These are phyloP conservation scores for Cordilura impudica DNA, from an alignment of 2,888 invertebrate species.

Conservation along the genomic window DNA sequence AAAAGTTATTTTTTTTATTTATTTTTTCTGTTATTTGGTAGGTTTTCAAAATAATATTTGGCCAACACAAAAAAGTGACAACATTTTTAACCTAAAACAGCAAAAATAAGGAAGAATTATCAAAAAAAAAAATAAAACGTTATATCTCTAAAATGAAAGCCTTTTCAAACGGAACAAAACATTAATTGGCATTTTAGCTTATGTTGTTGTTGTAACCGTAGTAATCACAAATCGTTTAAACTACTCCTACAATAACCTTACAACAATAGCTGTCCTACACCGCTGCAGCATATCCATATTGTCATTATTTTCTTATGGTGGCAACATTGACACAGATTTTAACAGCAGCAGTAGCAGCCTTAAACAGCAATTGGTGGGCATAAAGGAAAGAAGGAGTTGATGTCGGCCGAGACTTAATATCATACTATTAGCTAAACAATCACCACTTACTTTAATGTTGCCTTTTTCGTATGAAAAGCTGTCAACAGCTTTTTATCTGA, in stretches of 20 bases:
- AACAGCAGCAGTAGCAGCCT: slow-evolving; percentile 3
- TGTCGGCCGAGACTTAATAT: background rate
- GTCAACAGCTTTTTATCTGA: slow-evolving; percentile 53
- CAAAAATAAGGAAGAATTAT: slow-evolving; percentile 33
- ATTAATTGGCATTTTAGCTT: slow-evolving; percentile 49
- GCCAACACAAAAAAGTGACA: slow-evolving; percentile 33
- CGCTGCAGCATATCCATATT: background rate
- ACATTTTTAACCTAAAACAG: background rate
- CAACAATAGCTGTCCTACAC: background rate
- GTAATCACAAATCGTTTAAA: slow-evolving; percentile 32
- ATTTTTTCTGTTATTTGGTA: background rate
- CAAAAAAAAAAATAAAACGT: slow-evolving; percentile 11
- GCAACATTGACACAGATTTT: slow-evolving; percentile 42
- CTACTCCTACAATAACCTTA: slow-evolving; percentile 44
- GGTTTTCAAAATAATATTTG: slow-evolving; percentile 31
- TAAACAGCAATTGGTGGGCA: background rate
- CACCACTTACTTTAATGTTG: slow-evolving; percentile 45
- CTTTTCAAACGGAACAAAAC: slow-evolving; percentile 36
- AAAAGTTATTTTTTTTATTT: background rate
- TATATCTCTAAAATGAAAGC: slow-evolving; percentile 35
- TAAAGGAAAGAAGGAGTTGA: slow-evolving; percentile 16
- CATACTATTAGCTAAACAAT: slow-evolving; percentile 18
- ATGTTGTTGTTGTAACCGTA: slow-evolving; percentile 8
- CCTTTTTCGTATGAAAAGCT: slow-evolving; percentile 43
- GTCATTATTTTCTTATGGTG: slow-evolving; percentile 48